Percentiles rank a stretch among this genome's conserved stretches.
Evolutionary conservation across 1,140 invertebrate species (phyloP).

Genomic region (Papilio xuthus): DNA sequence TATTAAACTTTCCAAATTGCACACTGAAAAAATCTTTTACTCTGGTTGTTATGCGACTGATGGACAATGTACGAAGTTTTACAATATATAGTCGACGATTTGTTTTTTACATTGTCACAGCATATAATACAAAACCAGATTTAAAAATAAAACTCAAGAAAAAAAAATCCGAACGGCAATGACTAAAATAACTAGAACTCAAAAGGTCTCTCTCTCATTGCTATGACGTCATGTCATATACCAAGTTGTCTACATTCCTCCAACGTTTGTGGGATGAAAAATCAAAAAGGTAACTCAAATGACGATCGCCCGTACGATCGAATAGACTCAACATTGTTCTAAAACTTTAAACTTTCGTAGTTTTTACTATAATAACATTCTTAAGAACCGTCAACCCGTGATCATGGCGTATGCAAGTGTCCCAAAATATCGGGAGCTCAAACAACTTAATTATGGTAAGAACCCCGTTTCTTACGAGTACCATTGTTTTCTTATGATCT

Average conservation of each 20-base stretch:
- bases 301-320: neutral
- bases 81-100: conserved; percentile 26
- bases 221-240: neutral
- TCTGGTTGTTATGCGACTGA: conserved; percentile 20
- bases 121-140: conserved; percentile 19
- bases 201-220: conserved; percentile 5
- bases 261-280: neutral
- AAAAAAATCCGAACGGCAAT: conserved; percentile 16
- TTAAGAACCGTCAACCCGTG: too few relatives aligned
- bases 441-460: too few relatives aligned
- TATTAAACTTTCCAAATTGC: neutral
- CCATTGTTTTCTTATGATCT: neutral
- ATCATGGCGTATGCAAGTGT: too few relatives aligned
- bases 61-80: conserved; percentile 5
- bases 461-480: too few relatives aligned
- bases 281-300: neutral
- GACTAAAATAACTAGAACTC: conserved; percentile 18
- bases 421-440: too few relatives aligned
- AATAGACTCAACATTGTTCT: neutral
- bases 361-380: too few relatives aligned
- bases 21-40: conserved; percentile 15
- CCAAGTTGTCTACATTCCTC: neutral
- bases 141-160: conserved; percentile 7
- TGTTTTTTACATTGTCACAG: conserved; percentile 25
- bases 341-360: too few relatives aligned